Base-by-base conservation (phyloP, 2,113 vertebrate genomes). In the Rana temporaria region DNA sequence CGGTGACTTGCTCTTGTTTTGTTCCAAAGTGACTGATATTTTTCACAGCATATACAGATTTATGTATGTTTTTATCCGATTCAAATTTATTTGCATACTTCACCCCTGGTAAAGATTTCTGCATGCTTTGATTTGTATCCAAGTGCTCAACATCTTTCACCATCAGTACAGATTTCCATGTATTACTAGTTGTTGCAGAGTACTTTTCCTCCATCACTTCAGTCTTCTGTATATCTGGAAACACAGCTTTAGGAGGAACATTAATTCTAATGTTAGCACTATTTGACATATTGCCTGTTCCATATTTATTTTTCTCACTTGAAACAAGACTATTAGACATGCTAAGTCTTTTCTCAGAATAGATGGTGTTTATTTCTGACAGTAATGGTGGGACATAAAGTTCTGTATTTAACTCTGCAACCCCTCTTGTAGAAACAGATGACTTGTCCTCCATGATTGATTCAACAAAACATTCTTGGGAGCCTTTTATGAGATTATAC, bases 351-450 rank as follows among this genome's bases (percentile, higher is more conserved):
- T 42, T 52, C 5, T 48, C 55, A 0, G 12, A 34, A 8, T 18
- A 53, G n/a, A 6, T 22, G 9, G 5, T 30, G n/a, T 65, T 82
- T 57, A 64, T 66, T 19, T 83, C 84, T 6, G 24, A 32, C 9
- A 66, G 0, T 24, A 81, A 65, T 52, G 89, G 26, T 18, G 84
- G 88, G 30, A 59, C n/a, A 81, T 90, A 90, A 57, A 88, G 86
- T 70, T 90, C 85, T 0, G 89, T 92, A 72, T 67, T 87, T 18
- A 38, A 85, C 5, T 55, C 11, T 42, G 71, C 71, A 9, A 71
- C 15, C 8, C 59, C 63, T 67, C 59, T 68, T 42, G 71, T 30
- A 6, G 59, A 72, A 26, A 17, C 2, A 38, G 72, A 52, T 0
- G 20, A 72, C 12, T 19, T 20, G 19, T 75, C 63, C 17, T 26